These are phyloP conservation scores for Periophthalmodon schlosseri DNA, from an alignment of 2,113 vertebrate genomes.

Conservation along the genomic window DNA sequence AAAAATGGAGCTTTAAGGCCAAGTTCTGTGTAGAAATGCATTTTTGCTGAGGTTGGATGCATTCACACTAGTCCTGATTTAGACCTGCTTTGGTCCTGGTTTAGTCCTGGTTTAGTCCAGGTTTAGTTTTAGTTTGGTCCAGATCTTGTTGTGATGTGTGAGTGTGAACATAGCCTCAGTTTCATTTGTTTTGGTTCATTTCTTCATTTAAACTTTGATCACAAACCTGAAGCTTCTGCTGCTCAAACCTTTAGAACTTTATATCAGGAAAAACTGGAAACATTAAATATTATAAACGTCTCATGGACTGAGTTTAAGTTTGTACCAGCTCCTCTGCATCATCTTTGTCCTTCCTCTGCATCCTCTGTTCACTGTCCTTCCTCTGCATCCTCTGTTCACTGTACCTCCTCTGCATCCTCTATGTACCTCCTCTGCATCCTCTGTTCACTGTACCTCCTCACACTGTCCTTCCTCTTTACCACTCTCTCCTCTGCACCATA, in stretches of 20 bases:
- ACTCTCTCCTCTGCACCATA: no score
- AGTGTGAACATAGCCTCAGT: neutral
- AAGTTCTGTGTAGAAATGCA: neutral
- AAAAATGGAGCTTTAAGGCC: neutral
- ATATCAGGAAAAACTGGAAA: constrained; percentile 1
- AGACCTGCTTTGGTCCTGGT: neutral
- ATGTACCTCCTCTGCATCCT: no score
- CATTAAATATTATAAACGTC: neutral
- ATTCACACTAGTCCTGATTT: no score
- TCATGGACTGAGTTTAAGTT: neutral
- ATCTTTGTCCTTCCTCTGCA: no score
- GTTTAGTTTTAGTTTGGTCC: neutral
- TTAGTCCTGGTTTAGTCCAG: neutral
- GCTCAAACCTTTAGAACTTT: neutral
- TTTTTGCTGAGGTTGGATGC: neutral
- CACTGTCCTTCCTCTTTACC: no score
- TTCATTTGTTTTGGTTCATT: neutral
- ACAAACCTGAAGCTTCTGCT: neutral
- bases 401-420: no score
- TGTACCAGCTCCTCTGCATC: neutral
- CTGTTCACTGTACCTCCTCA: no score
- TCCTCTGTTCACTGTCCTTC: no score
- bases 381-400: no score
- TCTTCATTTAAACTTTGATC: neutral
- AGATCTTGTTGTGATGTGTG: neutral